phyloP scores from a whole-genome alignment of 2,888 invertebrate genomes.

The Spilarctia lutea region DNA sequence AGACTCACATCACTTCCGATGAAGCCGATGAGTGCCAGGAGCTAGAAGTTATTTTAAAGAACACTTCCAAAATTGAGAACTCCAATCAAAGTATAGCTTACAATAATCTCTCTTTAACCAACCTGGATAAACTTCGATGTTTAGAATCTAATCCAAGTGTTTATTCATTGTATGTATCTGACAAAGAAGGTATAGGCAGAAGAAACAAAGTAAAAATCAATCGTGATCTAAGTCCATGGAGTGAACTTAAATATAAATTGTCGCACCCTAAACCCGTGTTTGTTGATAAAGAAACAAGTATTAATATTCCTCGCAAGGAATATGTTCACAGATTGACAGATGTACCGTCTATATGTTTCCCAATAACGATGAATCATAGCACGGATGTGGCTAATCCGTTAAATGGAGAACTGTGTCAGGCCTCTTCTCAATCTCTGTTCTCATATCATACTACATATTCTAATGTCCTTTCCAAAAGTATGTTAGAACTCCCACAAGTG shows the following conservation, averaged over 20 bases:
- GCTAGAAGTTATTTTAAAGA: slow-evolving; percentile 59
- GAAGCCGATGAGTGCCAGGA: slow-evolving; percentile 44
- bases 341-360: slow-evolving; percentile 61
- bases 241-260: slow-evolving; percentile 4
- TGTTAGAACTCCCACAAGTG: slow-evolving; percentile 48
- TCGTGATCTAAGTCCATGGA: slow-evolving; percentile 22
- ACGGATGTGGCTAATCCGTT: slow-evolving; percentile 60
- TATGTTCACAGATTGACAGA: slow-evolving; percentile 61
- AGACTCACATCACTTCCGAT: slow-evolving; percentile 57
- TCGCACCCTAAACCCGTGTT: slow-evolving; percentile 36
- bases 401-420: slow-evolving; percentile 51
- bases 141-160: slow-evolving; percentile 63
- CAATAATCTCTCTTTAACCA: slow-evolving; percentile 61
- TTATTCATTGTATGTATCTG: slow-evolving; percentile 62
- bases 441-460: slow-evolving; percentile 36
- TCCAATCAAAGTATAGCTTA: slow-evolving; percentile 46
- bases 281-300: slow-evolving; percentile 70
- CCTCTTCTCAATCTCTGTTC: slow-evolving; percentile 62
- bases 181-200: slow-evolving; percentile 31
- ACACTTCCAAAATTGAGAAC: slow-evolving; percentile 48
- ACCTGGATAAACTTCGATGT: slow-evolving; percentile 62
- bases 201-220: slow-evolving; percentile 21
- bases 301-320: slow-evolving; percentile 52
- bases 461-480: slow-evolving; percentile 30
- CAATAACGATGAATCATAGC: slow-evolving; percentile 51